Evolutionary conservation across 2,113 vertebrate species (phyloP).

Genomic region (Bettongia penicillata): DNA sequence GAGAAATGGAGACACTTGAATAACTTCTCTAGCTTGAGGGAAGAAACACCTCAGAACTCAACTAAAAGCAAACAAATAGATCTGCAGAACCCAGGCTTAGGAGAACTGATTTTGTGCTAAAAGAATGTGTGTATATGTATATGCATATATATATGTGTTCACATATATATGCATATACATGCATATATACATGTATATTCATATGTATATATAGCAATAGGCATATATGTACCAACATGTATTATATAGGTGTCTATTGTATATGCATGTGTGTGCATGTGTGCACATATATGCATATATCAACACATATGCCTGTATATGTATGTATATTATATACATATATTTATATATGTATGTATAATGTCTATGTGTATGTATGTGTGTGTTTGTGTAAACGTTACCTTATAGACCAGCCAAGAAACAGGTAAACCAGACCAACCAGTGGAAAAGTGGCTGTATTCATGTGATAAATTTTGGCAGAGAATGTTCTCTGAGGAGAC

Average conservation of each 20-base stretch:
- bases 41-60: background rate
- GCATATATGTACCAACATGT: too few species aligned
- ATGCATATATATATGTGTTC: too few species aligned
- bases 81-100: background rate
- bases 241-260: too few species aligned
- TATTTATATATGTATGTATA: too few species aligned
- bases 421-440: background rate
- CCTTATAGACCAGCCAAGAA: background rate
- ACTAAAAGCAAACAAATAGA: background rate
- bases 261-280: too few species aligned
- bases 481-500: background rate
- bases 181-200: too few species aligned
- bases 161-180: too few species aligned
- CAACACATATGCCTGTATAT: too few species aligned
- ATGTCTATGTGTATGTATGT: too few species aligned
- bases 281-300: too few species aligned
- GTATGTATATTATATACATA: too few species aligned
- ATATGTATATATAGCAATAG: too few species aligned
- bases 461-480: background rate
- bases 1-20: background rate
- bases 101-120: background rate
- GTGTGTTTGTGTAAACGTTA: background rate
- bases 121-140: background rate
- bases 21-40: background rate
- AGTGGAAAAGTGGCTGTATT: background rate